Evolutionary conservation across 1,140 invertebrate species (phyloP).

Genomic region (Chironomus tepperi): DNA sequence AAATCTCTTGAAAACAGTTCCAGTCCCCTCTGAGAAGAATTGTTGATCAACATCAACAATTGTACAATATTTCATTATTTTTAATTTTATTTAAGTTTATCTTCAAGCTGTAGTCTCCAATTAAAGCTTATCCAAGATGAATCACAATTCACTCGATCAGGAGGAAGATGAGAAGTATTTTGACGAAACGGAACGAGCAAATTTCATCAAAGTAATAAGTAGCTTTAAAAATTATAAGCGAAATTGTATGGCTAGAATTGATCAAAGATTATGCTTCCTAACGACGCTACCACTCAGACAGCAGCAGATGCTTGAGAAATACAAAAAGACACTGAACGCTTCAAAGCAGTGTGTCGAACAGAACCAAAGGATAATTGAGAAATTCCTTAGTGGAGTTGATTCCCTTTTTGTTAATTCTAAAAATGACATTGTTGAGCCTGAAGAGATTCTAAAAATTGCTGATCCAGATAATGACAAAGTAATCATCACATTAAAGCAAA

Average conservation of each 20-base stretch:
- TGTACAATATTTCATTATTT: no score
- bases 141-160: background rate
- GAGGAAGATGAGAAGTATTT: background rate
- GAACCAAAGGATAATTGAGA: background rate
- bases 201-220: slow-evolving; percentile 5
- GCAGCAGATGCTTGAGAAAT: background rate
- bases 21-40: no score
- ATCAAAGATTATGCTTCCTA: background rate
- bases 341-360: background rate
- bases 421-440: slow-evolving; percentile 29
- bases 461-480: slow-evolving; percentile 70
- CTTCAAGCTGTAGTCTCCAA: no score
- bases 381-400: background rate
- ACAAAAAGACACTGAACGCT: background rate
- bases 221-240: background rate
- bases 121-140: background rate
- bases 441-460: slow-evolving; percentile 25
- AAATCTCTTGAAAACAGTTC: no score
- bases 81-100: no score
- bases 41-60: no score
- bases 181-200: slow-evolving; percentile 20
- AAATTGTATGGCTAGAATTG: background rate
- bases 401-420: background rate
- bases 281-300: background rate
- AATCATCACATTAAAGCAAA: slow-evolving; percentile 86